phyloP scores from a whole-genome alignment of 1,140 invertebrate species.

The Vanessa atalanta region DNA sequence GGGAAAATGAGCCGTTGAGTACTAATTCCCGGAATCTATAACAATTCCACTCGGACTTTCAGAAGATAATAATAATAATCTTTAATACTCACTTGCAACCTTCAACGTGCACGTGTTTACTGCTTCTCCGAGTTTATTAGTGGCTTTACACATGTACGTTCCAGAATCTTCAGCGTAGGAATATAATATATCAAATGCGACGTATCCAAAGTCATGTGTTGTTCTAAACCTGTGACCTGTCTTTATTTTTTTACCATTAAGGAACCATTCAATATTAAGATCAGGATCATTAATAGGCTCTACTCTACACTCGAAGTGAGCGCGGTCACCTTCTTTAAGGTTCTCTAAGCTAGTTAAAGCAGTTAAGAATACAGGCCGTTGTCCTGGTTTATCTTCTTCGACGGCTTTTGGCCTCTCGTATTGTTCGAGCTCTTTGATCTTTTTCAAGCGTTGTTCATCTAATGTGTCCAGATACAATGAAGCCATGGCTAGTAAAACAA shows the following conservation, averaged over 20 bases:
- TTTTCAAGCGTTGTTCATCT: constrained; percentile 92
- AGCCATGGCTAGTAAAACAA: constrained; percentile 85
- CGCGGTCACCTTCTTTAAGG: constrained; percentile 94
- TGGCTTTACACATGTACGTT: constrained; percentile 96
- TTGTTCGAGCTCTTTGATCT: constrained; percentile 93
- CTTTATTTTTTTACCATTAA: constrained; percentile 90
- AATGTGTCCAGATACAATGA: constrained; percentile 92
- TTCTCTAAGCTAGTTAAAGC: constrained; percentile 92
- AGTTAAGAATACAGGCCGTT: constrained; percentile 93
- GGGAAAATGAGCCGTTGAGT: too few species aligned
- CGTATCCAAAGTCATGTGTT: constrained; percentile 97
- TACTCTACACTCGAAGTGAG: constrained; percentile 96
- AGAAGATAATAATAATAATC: neutral
- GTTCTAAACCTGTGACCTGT: constrained; percentile 94
- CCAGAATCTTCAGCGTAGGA: constrained; percentile 96
- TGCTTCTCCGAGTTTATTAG: constrained; percentile 94
- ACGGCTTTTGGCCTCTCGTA: constrained; percentile 88
- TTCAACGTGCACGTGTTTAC: constrained; percentile 95
- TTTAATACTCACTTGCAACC: constrained; percentile 83
- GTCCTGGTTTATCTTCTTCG: constrained; percentile 88
- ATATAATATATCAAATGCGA: constrained; percentile 96
- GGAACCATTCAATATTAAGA: constrained; percentile 97
- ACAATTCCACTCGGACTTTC: too few species aligned
- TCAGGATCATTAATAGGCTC: constrained; percentile 97
- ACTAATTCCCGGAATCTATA: too few species aligned